Conservation (phyloP, 2,888 invertebrate genomes). For the Tridacna crocea region DNA sequence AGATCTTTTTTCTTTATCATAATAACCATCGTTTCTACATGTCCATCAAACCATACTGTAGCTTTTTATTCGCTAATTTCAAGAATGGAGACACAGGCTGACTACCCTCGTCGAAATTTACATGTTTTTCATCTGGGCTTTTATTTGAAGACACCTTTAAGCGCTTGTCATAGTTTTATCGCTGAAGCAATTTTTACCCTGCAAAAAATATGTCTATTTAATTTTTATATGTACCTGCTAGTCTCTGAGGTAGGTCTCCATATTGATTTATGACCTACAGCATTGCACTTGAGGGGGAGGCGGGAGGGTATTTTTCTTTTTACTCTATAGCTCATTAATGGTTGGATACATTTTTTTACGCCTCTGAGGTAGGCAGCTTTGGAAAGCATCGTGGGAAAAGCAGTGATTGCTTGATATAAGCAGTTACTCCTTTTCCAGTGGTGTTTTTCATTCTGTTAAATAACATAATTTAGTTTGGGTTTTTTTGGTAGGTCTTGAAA, state of each 20-base stretch:
- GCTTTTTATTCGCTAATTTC: background rate
- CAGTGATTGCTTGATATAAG: background rate
- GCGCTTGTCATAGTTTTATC: conserved; percentile 61
- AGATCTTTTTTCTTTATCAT: conserved; percentile 34
- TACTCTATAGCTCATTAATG: too few relatives aligned
- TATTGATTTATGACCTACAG: conserved; percentile 52
- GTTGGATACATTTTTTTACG: too few relatives aligned
- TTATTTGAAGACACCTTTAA: conserved; percentile 55
- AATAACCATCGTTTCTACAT: conserved; percentile 52
- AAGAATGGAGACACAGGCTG: background rate
- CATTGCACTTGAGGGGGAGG: conserved; percentile 22
- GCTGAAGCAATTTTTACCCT: conserved; percentile 40
- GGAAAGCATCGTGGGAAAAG: conserved; percentile 3
- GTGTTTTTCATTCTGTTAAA: background rate
- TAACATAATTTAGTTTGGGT: background rate
- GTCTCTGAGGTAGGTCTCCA: conserved; percentile 60
- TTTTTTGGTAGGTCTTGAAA: too few relatives aligned
- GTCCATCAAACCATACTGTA: conserved; percentile 50
- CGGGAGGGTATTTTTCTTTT: too few relatives aligned
- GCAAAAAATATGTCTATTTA: conserved; percentile 57
- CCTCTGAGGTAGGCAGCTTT: background rate
- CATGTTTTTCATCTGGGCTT: conserved; percentile 55
- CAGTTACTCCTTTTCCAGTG: background rate
- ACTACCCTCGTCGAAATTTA: conserved; percentile 22
- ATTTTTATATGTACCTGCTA: conserved; percentile 51